Conservation (phyloP, 2,797 vertebrate genomes). For the Crocidura indochinensis region DNA sequence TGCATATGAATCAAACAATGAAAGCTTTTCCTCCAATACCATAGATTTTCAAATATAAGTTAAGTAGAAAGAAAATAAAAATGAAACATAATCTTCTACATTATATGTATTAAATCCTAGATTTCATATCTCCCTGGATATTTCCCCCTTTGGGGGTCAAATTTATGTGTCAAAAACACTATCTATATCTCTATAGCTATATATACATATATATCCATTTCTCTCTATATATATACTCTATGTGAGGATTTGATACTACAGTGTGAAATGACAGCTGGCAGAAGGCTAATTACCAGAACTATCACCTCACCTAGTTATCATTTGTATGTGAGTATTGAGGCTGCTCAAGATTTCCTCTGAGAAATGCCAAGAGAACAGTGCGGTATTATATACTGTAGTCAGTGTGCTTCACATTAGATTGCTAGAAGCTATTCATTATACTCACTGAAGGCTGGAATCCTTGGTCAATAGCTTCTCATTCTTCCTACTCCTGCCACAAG, state of each 20-base stretch:
- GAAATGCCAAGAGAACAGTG: background rate
- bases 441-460: no score
- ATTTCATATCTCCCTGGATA: background rate
- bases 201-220: background rate
- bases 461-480: background rate
- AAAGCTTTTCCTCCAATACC: no score
- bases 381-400: background rate
- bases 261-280: background rate
- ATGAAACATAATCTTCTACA: background rate
- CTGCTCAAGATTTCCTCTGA: background rate
- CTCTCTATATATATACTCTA: background rate
- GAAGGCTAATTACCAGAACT: background rate
- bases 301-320: background rate
- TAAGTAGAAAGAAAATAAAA: no score
- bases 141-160: background rate
- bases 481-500: fast-evolving
- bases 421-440: background rate
- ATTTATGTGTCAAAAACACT: no score
- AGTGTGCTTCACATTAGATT: no score
- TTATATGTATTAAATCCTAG: background rate
- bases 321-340: background rate
- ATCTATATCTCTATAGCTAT: no score
- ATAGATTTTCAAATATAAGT: no score
- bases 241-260: background rate
- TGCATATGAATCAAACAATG: no score